Evolutionary conservation across 1,140 invertebrate genomes (phyloP), one percentile per base, ranked within the genome.

Genomic region (Geopemphigus sp.): DNA sequence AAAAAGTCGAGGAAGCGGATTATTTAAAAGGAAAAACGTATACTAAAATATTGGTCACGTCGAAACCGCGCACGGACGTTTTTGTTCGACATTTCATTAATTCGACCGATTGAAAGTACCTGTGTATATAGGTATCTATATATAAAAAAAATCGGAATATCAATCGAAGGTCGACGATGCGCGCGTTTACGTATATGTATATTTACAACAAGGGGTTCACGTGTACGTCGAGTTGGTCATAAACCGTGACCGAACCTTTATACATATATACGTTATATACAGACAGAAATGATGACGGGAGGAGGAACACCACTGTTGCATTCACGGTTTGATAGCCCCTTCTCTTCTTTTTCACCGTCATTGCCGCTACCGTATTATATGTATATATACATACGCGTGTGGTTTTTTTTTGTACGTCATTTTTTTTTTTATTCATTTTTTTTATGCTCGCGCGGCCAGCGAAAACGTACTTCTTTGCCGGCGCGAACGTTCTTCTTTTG

Each of bases 241-340:
- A 57, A 59, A 76, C 73, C 73, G 73, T 76, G 73, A 76, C 73
- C 22, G 56, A 22, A 14, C 32, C 56, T 56, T 32, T 76, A 74
- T 76, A 74, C 32, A 47, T 39, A 39, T 39, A 39, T 39, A 39
- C n/a, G n/a, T n/a, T 39, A 39, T 39, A 8, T 39, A 39, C 3
- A 39, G 32, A 39, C 3, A 39, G 32, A 39, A 8, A 39, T 17
- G 15, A 17, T 15, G n/a, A 39, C 32, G 66, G 24, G n/a, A 19
- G 73, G n/a, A 76, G 32, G 54, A 59, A 76, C 73, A 76, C 56
- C 73, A 76, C 56, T 76, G 56, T 61, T 59, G 56, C 54, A 39
- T 76, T 76, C 70, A 76, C 32, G 73, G 73, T 59, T 61, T 76
- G 32, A 57, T 57, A 15, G 32, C 53, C 73, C 68, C 14, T 50